A percentile compares a stretch with the other conserved stretches of the same genome.
phyloP scores from a whole-genome alignment of 2,113 vertebrate genomes.

The Camarhynchus parvulus region DNA sequence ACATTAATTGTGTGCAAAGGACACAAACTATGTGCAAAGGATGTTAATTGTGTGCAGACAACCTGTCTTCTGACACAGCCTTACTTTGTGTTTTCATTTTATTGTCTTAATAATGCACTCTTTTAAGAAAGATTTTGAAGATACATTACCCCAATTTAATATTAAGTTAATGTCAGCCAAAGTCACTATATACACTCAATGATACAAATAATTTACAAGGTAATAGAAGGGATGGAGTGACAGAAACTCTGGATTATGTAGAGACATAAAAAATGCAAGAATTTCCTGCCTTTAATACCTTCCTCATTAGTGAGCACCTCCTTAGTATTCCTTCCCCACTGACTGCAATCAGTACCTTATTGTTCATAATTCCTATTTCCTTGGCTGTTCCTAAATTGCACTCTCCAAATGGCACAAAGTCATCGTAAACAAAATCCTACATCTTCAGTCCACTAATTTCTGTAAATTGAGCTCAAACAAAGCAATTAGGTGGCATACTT shows the following conservation, averaged over 20 bases:
- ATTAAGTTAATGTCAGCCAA: background rate
- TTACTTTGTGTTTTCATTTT: background rate
- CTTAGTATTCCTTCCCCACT: conserved; percentile 57
- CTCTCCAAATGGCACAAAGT: conserved; percentile 61
- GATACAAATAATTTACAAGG: conserved; percentile 27
- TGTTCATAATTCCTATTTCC: conserved; percentile 65
- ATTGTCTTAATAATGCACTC: background rate
- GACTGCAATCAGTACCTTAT: conserved; percentile 66
- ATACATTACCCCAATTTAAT: background rate
- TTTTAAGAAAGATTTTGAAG: background rate
- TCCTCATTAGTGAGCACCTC: conserved; percentile 49
- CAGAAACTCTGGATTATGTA: conserved; percentile 43
- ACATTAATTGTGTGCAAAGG: background rate
- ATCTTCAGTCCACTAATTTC: conserved; percentile 62
- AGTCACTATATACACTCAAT: background rate
- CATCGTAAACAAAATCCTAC: conserved; percentile 64
- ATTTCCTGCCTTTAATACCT: conserved; percentile 63
- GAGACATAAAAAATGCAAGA: conserved; percentile 43
- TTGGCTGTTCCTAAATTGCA: conserved; percentile 57
- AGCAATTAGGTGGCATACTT: conserved; percentile 52
- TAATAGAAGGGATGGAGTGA: background rate
- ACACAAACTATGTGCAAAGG: background rate
- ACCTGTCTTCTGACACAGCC: background rate
- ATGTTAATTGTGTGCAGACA: background rate
- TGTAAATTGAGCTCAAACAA: conserved; percentile 55